Base-by-base conservation (phyloP, 1,140 invertebrate genomes). In the Diorhabda carinulata region DNA sequence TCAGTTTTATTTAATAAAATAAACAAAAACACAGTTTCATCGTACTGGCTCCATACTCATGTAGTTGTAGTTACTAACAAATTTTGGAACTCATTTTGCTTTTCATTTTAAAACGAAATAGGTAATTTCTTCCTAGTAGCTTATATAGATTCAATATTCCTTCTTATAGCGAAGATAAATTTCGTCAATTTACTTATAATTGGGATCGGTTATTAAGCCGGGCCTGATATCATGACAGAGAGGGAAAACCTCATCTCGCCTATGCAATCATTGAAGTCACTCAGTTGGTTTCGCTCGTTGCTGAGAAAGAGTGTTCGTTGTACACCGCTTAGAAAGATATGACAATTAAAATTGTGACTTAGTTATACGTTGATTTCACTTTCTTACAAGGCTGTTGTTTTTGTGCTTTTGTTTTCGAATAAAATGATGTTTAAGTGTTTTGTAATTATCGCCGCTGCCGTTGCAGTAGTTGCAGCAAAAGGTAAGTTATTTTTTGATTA, bases 261-360 rank as follows among this genome's bases (percentile, higher is more conserved):
- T 62, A 62, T 62, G 61, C 61, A 62, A 62, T 43, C 41, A 62
- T 47, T 62, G 61, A 43, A 62, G 61, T 62, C 43, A 9, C 61
- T 62, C 43, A 62, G 61, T 62, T n/a, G 61, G 8, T 43, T 62
- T 43, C n/a, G 61, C 43, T 62, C 61, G 6, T 41, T 43, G 61
- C 61, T 44, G 61, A 43, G 43, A 0, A 43, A 62, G 61, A 62
- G 61, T 47, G 61, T 62, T 7, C 47, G n/a, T n/a, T n/a, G 47
- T n/a, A 52, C 47, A 52, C 47, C 47, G 47, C 47, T 6, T 52
- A 8, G 47, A 41, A 8, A 62, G 61, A 62, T 43, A 62, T 62
- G 61, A 62, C 61, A 42, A 59, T 25, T 41, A 62, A 62, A 43
- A 62, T 44, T 62, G 61, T 62, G 41, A 62, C 61, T 62, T 62